Evolutionary conservation across 2,888 invertebrate species (phyloP).

Genomic region (Conomelus anceps): DNA sequence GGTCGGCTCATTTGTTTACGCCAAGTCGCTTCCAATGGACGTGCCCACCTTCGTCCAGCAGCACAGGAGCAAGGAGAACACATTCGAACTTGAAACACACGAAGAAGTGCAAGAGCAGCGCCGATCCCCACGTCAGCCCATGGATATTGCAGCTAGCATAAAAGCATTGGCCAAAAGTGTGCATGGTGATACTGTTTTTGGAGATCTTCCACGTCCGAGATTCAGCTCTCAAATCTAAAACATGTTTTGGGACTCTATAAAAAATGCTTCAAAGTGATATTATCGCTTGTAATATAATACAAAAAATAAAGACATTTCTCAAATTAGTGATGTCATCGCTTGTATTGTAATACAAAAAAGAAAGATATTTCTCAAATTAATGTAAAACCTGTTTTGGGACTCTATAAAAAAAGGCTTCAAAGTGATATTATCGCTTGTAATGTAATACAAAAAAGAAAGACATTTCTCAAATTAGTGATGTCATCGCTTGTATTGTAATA

Average conservation of each 20-base stretch:
- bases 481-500: too few relatives aligned
- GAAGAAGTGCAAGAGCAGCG: not conserved
- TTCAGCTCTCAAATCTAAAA: slow-evolving; percentile 75
- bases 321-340: too few relatives aligned
- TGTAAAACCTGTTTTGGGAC: too few relatives aligned
- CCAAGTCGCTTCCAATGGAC: slow-evolving; percentile 71
- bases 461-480: too few relatives aligned
- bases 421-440: too few relatives aligned
- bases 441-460: too few relatives aligned
- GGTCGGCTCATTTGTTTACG: slow-evolving; percentile 48
- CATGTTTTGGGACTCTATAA: not conserved
- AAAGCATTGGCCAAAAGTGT: slow-evolving; percentile 87
- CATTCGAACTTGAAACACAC: slow-evolving; percentile 5
- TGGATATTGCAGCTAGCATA: slow-evolving; percentile 85
- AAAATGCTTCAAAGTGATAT: not conserved
- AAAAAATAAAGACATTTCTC: too few relatives aligned
- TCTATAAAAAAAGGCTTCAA: too few relatives aligned
- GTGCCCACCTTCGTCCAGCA: slow-evolving; percentile 54
- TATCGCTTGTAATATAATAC: too few relatives aligned
- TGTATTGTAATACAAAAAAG: too few relatives aligned
- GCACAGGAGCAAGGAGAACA: not conserved
- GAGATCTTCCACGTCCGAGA: slow-evolving; percentile 78
- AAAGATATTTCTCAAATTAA: too few relatives aligned
- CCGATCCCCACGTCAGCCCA: slow-evolving; percentile 48
- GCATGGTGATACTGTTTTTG: slow-evolving; percentile 78